phyloP scores from a whole-genome alignment of 1,140 invertebrate genomes.

The Calycopis cecrops region DNA sequence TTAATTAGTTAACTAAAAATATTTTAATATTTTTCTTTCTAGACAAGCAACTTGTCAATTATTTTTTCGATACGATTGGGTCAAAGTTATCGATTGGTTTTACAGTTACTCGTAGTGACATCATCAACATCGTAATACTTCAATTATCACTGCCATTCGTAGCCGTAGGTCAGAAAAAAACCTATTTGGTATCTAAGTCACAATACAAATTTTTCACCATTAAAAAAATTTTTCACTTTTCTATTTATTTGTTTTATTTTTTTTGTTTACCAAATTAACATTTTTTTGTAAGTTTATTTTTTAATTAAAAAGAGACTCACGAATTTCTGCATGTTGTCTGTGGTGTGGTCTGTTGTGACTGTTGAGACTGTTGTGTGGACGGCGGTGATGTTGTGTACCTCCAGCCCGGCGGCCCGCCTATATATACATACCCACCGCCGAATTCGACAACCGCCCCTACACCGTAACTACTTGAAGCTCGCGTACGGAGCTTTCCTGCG shows the following conservation, averaged over 20 bases:
- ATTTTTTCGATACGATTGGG: too few species aligned
- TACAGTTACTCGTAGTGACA: too few species aligned
- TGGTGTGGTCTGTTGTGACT: constrained; percentile 22
- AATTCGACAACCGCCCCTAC: constrained; percentile 43
- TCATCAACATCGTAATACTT: too few species aligned
- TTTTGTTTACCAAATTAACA: background rate
- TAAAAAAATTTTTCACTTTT: too few species aligned
- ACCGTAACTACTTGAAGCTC: constrained; percentile 44
- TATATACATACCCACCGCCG: constrained; percentile 46
- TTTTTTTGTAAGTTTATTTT: background rate
- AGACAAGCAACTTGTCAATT: too few species aligned
- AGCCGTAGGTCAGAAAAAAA: too few species aligned
- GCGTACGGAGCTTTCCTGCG: background rate
- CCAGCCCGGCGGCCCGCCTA: constrained; percentile 23
- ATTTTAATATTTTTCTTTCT: too few species aligned
- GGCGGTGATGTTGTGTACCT: constrained; percentile 48
- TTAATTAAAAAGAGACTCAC: constrained; percentile 46
- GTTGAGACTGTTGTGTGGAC: constrained; percentile 21
- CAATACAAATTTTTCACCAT: too few species aligned
- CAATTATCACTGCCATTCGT: too few species aligned
- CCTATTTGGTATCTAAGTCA: too few species aligned
- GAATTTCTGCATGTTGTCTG: constrained; percentile 48
- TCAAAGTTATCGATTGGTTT: too few species aligned
- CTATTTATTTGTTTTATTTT: background rate
- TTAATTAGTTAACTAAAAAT: too few species aligned